phyloP scores from a whole-genome alignment of 2,113 vertebrate species.

The Serilophus lunatus region DNA sequence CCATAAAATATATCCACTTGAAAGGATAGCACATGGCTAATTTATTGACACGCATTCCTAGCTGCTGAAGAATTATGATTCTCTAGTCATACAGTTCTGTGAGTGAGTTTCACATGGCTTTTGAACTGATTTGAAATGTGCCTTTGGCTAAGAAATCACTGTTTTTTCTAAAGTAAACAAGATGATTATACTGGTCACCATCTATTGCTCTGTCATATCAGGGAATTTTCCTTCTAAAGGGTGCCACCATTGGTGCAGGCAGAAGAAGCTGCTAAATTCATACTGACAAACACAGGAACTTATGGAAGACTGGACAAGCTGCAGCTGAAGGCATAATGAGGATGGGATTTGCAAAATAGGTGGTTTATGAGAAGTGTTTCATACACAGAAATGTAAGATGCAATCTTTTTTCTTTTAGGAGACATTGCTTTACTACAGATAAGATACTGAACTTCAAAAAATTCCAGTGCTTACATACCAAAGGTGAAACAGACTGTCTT shows the following conservation, averaged over 20 bases:
- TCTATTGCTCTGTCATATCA: not conserved
- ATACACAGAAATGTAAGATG: not conserved
- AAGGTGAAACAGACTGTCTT: not conserved
- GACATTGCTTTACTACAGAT: slow-evolving; percentile 3
- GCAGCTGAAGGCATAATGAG: not conserved
- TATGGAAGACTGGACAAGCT: not conserved
- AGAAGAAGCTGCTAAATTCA: not conserved
- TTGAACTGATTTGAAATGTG: not conserved
- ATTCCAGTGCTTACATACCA: not conserved
- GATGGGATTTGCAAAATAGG: not conserved
- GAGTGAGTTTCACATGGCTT: not conserved
- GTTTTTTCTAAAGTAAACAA: not conserved
- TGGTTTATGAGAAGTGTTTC: not conserved
- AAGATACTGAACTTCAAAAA: slow-evolving; percentile 39
- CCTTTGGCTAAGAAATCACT: not conserved
- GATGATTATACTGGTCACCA: not conserved
- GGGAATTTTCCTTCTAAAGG: not conserved
- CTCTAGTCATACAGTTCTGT: not conserved
- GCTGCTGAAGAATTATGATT: not conserved
- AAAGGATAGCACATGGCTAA: not conserved
- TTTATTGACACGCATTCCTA: slow-evolving; percentile 3
- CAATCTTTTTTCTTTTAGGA: slow-evolving; percentile 9
- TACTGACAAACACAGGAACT: not conserved
- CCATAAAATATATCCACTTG: not conserved
- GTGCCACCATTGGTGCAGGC: not conserved